Evolutionary conservation across 2,113 vertebrate genomes (phyloP).

Genomic region (Daboia siamensis): DNA sequence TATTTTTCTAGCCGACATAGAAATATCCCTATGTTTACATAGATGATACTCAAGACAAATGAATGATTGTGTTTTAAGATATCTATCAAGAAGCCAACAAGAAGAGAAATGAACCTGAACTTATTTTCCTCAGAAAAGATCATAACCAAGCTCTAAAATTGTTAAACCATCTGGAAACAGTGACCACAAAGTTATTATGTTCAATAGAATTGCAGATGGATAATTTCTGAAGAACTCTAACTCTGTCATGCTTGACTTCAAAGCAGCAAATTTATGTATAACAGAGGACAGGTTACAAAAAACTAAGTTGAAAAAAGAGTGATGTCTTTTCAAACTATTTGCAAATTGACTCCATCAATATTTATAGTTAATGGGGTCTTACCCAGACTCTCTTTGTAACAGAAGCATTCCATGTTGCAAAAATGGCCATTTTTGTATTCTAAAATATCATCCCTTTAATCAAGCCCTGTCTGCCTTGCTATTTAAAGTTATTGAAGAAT

Average conservation of each 20-base stretch:
- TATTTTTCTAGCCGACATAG: neutral
- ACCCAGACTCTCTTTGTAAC: neutral
- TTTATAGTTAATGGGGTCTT: neutral
- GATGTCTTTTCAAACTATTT: neutral
- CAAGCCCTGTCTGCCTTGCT: neutral
- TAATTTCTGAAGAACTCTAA: neutral
- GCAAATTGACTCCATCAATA: neutral
- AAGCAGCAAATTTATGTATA: neutral
- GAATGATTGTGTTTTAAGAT: neutral
- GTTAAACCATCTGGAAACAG: neutral
- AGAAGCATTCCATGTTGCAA: neutral
- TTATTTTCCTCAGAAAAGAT: neutral
- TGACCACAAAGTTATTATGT: neutral
- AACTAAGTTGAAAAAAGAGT: neutral
- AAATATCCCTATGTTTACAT: neutral
- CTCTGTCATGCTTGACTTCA: neutral
- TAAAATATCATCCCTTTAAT: neutral
- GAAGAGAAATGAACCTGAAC: neutral
- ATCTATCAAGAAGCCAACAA: neutral
- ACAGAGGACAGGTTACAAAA: neutral
- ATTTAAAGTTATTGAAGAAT: constrained; percentile 4
- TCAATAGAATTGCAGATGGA: neutral
- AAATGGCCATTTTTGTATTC: neutral
- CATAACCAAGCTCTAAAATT: neutral
- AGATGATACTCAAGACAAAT: neutral